Evolutionary conservation across 2,888 invertebrate species (phyloP).

Genomic region (Dascillus cervinus): DNA sequence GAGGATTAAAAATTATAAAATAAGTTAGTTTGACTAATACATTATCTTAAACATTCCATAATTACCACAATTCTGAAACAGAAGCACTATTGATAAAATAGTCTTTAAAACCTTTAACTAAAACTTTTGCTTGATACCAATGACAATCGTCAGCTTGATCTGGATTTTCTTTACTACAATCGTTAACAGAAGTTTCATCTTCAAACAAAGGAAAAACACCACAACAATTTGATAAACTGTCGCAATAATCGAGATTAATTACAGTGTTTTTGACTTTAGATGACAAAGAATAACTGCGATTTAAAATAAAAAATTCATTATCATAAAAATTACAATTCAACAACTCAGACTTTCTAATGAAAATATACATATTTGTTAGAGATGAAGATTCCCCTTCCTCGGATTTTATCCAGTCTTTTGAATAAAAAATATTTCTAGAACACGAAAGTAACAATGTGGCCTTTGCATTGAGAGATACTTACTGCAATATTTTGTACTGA

Average conservation of each 20-base stretch:
- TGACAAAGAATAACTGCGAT: constrained; percentile 25
- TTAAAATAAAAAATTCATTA: constrained; percentile 42
- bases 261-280: constrained; percentile 26
- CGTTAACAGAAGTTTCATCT: constrained; percentile 14
- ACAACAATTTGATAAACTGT: constrained; percentile 28
- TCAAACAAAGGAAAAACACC: constrained; percentile 29
- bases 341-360: constrained; percentile 44
- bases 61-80: constrained; percentile 47
- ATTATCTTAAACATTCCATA: no score
- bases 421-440: constrained; percentile 46
- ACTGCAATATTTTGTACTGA: constrained; percentile 33
- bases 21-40: no score
- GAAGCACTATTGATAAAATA: constrained; percentile 49
- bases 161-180: constrained; percentile 4
- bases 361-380: constrained; percentile 48
- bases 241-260: constrained; percentile 27
- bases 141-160: constrained; percentile 9
- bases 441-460: constrained; percentile 8
- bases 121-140: constrained; percentile 49
- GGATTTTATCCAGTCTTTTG: constrained; percentile 41
- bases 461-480: constrained; percentile 6
- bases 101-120: constrained; percentile 54
- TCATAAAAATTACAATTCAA: no score
- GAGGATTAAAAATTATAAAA: no score
- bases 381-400: constrained; percentile 42